Evolutionary conservation across 1,140 invertebrate genomes (phyloP).

Genomic region (Neodiprion pinetum): DNA sequence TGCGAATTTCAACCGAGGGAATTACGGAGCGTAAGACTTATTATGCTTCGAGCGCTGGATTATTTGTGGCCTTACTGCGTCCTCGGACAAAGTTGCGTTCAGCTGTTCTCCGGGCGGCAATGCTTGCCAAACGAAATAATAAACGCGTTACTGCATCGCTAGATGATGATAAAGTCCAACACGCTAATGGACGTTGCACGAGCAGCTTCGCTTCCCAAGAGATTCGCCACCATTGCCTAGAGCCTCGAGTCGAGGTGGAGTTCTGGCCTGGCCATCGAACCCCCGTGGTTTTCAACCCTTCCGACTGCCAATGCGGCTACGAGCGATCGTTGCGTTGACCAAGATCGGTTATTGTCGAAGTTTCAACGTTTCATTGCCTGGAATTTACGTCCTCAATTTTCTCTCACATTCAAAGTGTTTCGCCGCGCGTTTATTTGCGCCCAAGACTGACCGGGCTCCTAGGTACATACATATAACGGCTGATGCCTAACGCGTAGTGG

Average conservation of each 20-base stretch:
- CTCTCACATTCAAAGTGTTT: too few species aligned
- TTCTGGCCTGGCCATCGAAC: too few species aligned
- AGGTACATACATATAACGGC: neutral
- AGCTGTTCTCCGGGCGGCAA: neutral
- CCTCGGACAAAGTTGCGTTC: neutral
- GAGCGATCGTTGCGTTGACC: too few species aligned
- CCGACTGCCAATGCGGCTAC: too few species aligned
- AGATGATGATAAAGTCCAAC: neutral
- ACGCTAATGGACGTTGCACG: neutral
- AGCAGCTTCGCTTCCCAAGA: neutral
- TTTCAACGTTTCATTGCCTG: too few species aligned
- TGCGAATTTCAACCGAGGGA: neutral
- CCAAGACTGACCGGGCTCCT: too few species aligned
- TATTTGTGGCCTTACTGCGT: neutral
- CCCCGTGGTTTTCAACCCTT: too few species aligned
- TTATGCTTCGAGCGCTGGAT: neutral
- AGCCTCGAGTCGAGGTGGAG: neutral
- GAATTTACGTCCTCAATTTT: too few species aligned
- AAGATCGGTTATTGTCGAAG: too few species aligned
- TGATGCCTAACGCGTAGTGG: neutral
- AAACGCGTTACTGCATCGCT: neutral
- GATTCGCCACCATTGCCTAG: neutral
- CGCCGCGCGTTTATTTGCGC: too few species aligned
- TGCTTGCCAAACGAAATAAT: constrained; percentile 2
- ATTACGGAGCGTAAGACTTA: neutral